phyloP scores from a whole-genome alignment of 2,113 vertebrate species.

The Rhinoderma darwinii region DNA sequence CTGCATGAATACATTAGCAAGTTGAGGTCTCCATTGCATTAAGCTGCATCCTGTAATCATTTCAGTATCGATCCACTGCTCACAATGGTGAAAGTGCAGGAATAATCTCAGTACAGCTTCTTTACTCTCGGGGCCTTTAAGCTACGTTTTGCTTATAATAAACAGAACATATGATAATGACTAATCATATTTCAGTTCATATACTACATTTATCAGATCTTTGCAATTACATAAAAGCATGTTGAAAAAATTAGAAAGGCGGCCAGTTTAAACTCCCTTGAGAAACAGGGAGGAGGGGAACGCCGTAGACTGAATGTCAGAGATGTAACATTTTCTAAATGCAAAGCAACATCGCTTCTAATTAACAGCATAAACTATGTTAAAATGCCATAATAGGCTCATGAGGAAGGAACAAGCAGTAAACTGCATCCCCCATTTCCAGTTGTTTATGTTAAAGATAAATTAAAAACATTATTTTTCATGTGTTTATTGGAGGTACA shows the following conservation, averaged over 20 bases:
- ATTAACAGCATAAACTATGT: conserved; percentile 59
- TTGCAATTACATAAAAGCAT: conserved; percentile 16
- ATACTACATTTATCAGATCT: not conserved
- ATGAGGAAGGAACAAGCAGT: conserved; percentile 40
- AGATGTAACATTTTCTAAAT: conserved; percentile 34
- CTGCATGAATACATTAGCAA: conserved; percentile 60
- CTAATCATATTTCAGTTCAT: not conserved
- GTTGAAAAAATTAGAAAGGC: conserved; percentile 34
- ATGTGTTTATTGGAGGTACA: conserved; percentile 28
- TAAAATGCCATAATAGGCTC: conserved; percentile 52
- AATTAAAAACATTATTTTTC: conserved; percentile 48
- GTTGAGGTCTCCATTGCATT: conserved; percentile 55
- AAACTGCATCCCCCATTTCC: conserved; percentile 40
- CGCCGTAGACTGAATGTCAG: not conserved
- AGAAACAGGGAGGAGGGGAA: conserved; percentile 11
- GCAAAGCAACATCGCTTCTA: conserved; percentile 39
- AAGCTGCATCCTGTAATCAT: conserved; percentile 57
- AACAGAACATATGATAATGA: conserved; percentile 18
- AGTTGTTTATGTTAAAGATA: conserved; percentile 27
- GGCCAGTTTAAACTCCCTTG: conserved; percentile 41
- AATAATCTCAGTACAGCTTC: conserved; percentile 22
- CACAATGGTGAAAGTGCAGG: conserved; percentile 42
- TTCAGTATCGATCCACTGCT: conserved; percentile 55
- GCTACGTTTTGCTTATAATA: not conserved
- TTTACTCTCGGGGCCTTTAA: not conserved